A percentile compares a stretch with the other conserved stretches of the same genome.
Evolutionary conservation across 1,140 invertebrate genomes (phyloP).

Genomic region (Zaprionus nigranus): DNA sequence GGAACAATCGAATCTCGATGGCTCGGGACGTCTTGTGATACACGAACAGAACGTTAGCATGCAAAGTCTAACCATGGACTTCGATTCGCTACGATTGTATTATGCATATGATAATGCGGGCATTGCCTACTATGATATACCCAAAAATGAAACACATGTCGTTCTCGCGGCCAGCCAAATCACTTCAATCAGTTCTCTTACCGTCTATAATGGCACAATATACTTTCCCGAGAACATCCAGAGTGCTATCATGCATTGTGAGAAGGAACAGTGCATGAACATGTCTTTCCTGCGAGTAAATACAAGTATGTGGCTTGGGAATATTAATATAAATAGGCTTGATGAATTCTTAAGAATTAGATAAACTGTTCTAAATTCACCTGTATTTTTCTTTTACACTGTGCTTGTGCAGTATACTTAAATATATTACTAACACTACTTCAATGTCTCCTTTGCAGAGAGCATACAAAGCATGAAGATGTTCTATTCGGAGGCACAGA

Average conservation of each 20-base stretch:
- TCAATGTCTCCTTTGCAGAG: constrained; percentile 68
- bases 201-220: constrained; percentile 78
- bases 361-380: rapidly evolving
- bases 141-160: constrained; percentile 78
- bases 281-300: constrained; percentile 84
- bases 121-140: constrained; percentile 89
- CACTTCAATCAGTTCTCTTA: constrained; percentile 75
- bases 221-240: constrained; percentile 83
- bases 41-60: constrained; percentile 63
- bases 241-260: constrained; percentile 78
- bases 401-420: no score
- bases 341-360: no score
- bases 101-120: constrained; percentile 88
- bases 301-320: constrained; percentile 85
- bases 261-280: constrained; percentile 74
- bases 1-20: constrained; percentile 89
- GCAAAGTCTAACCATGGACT: constrained; percentile 88
- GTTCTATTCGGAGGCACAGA: constrained; percentile 89
- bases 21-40: constrained; percentile 77
- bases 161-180: constrained; percentile 69
- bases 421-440: neutral
- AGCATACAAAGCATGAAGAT: constrained; percentile 89
- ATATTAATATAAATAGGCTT: neutral
- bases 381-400: no score
- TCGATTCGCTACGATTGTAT: constrained; percentile 87